A percentile compares a stretch with the other conserved stretches of the same genome.
phyloP scores from a whole-genome alignment of 2,888 invertebrate genomes.

The Torymus auratus region DNA sequence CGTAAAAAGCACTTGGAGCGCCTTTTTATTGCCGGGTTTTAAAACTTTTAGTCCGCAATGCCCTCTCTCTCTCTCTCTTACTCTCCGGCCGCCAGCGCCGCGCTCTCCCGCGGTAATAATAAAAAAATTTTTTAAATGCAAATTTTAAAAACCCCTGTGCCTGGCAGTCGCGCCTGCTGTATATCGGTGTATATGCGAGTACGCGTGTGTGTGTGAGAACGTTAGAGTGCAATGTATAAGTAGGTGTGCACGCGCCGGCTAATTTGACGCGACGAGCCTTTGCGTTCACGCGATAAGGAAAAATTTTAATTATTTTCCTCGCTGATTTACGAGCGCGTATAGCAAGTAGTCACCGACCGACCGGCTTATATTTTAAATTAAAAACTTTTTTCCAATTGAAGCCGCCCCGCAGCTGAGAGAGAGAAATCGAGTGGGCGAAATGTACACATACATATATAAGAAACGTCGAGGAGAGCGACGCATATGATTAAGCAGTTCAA shows the following conservation, averaged over 20 bases:
- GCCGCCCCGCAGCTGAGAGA: no score
- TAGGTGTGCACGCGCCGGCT: constrained; percentile 16
- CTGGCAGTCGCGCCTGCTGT: background rate
- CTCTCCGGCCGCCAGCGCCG: background rate
- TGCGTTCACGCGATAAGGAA: constrained; percentile 51
- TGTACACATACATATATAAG: no score
- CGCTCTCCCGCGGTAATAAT: constrained; percentile 45
- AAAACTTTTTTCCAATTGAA: constrained; percentile 20
- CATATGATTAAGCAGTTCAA: no score
- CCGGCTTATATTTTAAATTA: constrained; percentile 30
- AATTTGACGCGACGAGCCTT: constrained; percentile 52
- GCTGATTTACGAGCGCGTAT: constrained; percentile 51
- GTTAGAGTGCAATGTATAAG: background rate
- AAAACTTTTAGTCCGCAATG: constrained; percentile 57
- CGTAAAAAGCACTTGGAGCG: constrained; percentile 59
- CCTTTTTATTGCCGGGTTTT: constrained; percentile 58
- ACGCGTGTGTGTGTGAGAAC: background rate
- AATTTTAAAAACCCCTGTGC: constrained; percentile 50
- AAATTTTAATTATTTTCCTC: constrained; percentile 53
- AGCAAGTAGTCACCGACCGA: background rate
- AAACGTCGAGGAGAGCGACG: no score
- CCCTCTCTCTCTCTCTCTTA: background rate
- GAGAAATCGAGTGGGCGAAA: no score
- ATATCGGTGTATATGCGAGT: background rate
- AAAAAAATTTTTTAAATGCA: constrained; percentile 58